Evolutionary conservation across 1,140 invertebrate species (phyloP), one percentile per base, ranked within the genome.

Genomic region (Calliphora vicina): DNA sequence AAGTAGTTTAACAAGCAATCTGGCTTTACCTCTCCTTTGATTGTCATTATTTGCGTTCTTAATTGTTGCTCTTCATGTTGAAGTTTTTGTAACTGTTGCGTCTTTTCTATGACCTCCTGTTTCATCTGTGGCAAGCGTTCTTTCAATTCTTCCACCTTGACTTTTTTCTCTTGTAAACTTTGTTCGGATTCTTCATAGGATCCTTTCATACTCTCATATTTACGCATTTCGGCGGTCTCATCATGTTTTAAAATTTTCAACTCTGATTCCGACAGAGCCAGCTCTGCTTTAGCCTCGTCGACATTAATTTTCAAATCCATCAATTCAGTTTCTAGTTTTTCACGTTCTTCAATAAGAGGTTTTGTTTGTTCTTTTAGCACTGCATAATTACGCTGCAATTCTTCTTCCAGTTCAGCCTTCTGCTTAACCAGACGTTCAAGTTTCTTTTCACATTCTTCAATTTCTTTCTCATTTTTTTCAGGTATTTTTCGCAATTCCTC

Each of bases 241-340:
- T 93, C 94, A 73, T 95, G 96, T 29, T 94, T 91, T 83, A 96
- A 96, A 25, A 98, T 92, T 87, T 97, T 95, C 5, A 98, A 90
- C 88, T 98, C 95, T 0, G 95, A 95, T 87, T 97, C 94, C 0
- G 95, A 94, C 20, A 98, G 90, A 85, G 95, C 94, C 82, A 94
- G 93, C 86, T 94, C 92, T 4, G 95, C 94, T 87, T 96, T 96
- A 0, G 94, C 93, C 87, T 95, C 93, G 88, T 97, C 94, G 0
- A 96, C 94, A 25, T 92, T 91, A 85, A 94, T 94, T 85, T 94
- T 95, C 0, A 96, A 89, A 27, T 92, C 92, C 26, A 96, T 93
- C 6, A 97, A 89, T 83, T 95, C 91, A 0, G 92, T 92, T 91
- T 96, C 93, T 0, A 95, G 85, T 82, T 91, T 91, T 43, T 95